Base-by-base conservation (phyloP, 1,140 invertebrate genomes). In the Drosophila littoralis region DNA sequence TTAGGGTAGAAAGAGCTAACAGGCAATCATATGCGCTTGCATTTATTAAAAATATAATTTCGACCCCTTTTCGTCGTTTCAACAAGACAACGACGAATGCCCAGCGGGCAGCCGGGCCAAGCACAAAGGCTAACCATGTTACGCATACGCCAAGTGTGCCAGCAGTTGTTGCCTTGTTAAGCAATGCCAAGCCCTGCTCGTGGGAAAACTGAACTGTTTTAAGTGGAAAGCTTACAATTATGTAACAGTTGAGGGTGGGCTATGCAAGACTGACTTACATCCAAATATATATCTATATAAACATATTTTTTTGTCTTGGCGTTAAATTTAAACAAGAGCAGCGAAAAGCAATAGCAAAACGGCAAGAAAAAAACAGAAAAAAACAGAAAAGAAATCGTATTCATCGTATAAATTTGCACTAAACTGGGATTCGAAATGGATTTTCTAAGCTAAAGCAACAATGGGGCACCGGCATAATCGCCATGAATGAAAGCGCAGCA, bases 371-470 rank as follows among this genome's bases (percentile, higher is more conserved):
- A 45, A 48, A 63, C 5, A 45, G 61, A 74, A 45, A 66, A 50
- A 50, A 59, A 28, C 22, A 28, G 22, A 28, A 28, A 28, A 28
- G 22, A 67, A 67, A 72, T 60, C 69, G 61, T 50, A 63, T 65
- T 69, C 77, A 80, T 38, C 70, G 84, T 75, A 88, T 89, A 88
- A 89, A 88, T 89, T 88, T 79, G 69, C 84, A 84, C 84, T 89
- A 88, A 88, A 89, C 84, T 89, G 80, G 84, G 85, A 89, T 88
- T 88, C 69, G 67, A 73, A 89, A 88, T 89, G 84, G 84, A 88
- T 88, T 88, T 88, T 77, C 74, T 72, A 72, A 73, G 84, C 80
- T 78, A 77, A 77, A 67, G 45, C 81, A 80, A 89, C 84, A 88
- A 89, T 80, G 84, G 79, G 75, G 61, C 73, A 55, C 70, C 66